Percentiles rank a stretch among this genome's conserved stretches.
Conservation (phyloP, 2,888 invertebrate genomes). For the Lasioglossum figueresi region DNA sequence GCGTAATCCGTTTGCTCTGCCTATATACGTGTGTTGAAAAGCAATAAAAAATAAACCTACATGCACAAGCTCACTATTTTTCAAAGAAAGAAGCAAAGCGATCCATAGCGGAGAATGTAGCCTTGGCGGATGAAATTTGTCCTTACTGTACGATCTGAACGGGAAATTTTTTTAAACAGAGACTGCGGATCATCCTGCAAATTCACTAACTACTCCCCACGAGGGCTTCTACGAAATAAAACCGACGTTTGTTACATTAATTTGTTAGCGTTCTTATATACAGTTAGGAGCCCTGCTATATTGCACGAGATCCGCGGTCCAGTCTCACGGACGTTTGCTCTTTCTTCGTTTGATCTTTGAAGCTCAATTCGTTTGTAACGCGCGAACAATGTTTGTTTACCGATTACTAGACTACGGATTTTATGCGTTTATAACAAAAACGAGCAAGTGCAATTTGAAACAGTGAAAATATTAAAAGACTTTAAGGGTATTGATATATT, state of each 20-base stretch:
- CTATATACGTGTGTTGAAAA: constrained; percentile 4
- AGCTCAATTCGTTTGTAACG: constrained; percentile 2
- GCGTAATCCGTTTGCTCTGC: background rate
- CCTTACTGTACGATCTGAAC: background rate
- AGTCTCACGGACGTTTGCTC: background rate
- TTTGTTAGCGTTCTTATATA: background rate
- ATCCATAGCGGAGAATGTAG: background rate
- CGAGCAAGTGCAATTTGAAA: no score
- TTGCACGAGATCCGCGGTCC: background rate
- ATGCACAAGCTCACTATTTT: constrained; percentile 4
- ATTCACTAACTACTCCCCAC: background rate
- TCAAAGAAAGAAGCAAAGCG: background rate
- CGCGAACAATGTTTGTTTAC: background rate
- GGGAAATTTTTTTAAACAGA: background rate
- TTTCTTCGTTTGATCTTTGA: background rate
- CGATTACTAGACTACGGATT: no score
- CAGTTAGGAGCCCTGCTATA: background rate
- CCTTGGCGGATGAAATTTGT: background rate
- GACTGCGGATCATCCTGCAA: background rate
- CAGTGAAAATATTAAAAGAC: no score
- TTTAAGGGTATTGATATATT: no score
- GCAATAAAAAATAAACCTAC: background rate
- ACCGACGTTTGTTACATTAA: background rate
- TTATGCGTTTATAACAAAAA: no score
- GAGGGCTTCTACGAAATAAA: background rate